These are phyloP conservation scores for Nephrocerus scutellatus DNA, from an alignment of 2,888 invertebrate species.

Conservation along the genomic window DNA sequence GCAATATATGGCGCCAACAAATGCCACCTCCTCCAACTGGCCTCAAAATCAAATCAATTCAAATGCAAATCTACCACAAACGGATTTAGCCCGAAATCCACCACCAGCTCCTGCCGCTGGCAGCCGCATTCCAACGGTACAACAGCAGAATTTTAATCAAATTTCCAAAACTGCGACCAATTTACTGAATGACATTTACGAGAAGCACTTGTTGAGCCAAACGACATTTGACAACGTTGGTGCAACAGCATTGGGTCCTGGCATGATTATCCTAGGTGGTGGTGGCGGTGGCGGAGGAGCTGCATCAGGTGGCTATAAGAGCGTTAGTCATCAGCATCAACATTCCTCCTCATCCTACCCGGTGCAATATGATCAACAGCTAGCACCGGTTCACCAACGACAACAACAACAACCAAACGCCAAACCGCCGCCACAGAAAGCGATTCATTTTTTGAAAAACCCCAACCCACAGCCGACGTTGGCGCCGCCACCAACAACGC, in stretches of 20 bases:
- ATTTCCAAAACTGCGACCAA: slow-evolving; percentile 39
- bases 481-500: slow-evolving; percentile 24
- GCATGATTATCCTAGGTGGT: too few species aligned
- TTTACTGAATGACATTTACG: slow-evolving; percentile 39
- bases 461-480: too few species aligned
- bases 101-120: slow-evolving; percentile 16
- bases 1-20: slow-evolving; percentile 16
- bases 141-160: slow-evolving; percentile 36
- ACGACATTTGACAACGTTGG: slow-evolving; percentile 30
- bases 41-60: slow-evolving; percentile 8
- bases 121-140: slow-evolving; percentile 21
- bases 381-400: slow-evolving; percentile 19
- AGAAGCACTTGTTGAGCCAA: slow-evolving; percentile 40
- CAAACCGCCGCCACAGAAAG: slow-evolving; percentile 19
- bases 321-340: slow-evolving; percentile 9
- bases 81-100: slow-evolving; percentile 21
- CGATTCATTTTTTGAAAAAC: slow-evolving; percentile 27
- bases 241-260: neutral
- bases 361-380: too few species aligned
- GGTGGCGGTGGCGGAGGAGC: too few species aligned
- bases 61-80: slow-evolving; percentile 12
- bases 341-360: too few species aligned
- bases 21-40: slow-evolving; percentile 14
- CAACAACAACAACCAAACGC: slow-evolving; percentile 12
- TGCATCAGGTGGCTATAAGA: neutral